phyloP scores from a whole-genome alignment of 1,140 invertebrate species.

The Odontomachus brunneus region DNA sequence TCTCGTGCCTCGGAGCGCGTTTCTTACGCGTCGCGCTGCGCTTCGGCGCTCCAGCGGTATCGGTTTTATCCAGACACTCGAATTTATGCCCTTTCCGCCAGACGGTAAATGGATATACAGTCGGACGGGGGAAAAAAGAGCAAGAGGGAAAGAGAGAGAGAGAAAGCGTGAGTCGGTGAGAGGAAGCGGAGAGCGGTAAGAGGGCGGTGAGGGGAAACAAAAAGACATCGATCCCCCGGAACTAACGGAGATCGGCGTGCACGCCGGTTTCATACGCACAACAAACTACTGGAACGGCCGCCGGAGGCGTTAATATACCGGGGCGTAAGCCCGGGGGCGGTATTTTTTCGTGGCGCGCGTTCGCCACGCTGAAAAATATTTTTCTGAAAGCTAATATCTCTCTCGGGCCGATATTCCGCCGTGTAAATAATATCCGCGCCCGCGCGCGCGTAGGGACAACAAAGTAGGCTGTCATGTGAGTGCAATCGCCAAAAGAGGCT shows the following conservation, averaged over 20 bases:
- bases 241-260: conserved; percentile 67
- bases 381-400: conserved; percentile 75
- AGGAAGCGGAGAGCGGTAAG: conserved; percentile 6
- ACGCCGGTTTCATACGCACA: conserved; percentile 65
- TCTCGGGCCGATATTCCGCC: conserved; percentile 69
- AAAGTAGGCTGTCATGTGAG: conserved; percentile 63
- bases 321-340: conserved; percentile 62
- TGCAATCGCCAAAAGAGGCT: conserved; percentile 53
- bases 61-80: conserved; percentile 57
- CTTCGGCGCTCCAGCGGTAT: conserved; percentile 41
- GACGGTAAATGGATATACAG: conserved; percentile 49
- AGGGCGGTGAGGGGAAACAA: conserved; percentile 53
- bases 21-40: conserved; percentile 56
- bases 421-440: conserved; percentile 71
- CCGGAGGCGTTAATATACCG: conserved; percentile 72
- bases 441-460: conserved; percentile 58
- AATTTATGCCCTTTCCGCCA: conserved; percentile 56
- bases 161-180: not conserved
- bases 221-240: conserved; percentile 67
- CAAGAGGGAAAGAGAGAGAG: not conserved
- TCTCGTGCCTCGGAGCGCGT: conserved; percentile 54
- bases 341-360: conserved; percentile 67
- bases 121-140: conserved; percentile 25
- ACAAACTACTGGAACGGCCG: conserved; percentile 67
- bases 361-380: conserved; percentile 71